Conservation (phyloP, 2,797 vertebrate species). For the Gallinago stenura region DNA sequence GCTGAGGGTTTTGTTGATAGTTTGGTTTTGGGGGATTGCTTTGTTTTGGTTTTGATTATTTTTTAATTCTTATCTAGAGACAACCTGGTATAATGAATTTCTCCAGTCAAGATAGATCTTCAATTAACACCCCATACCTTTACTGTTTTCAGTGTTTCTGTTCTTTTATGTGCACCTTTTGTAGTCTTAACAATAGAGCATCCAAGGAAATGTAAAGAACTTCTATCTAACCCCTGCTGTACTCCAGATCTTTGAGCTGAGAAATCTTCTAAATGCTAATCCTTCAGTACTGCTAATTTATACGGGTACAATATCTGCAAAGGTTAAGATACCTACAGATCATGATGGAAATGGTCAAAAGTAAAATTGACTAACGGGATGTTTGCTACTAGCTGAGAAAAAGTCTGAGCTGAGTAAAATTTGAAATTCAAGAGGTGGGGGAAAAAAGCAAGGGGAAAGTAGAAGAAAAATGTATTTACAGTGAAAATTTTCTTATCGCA, state of each 20-base stretch:
- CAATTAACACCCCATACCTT: not conserved
- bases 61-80: not conserved
- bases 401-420: not conserved
- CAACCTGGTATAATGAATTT: not conserved
- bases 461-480: not conserved
- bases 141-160: not conserved
- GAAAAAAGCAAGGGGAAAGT: not conserved
- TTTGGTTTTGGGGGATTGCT: not conserved
- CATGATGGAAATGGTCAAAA: not conserved
- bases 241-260: not conserved
- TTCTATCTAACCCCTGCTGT: not conserved
- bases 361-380: not conserved
- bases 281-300: not conserved
- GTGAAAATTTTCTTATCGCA: not conserved
- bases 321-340: not conserved
- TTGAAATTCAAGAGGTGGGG: not conserved
- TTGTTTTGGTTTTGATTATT: not conserved
- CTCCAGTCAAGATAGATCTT: not conserved
- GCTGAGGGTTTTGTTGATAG: not conserved
- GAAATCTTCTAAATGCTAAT: not conserved
- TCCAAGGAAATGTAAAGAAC: not conserved
- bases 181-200: not conserved
- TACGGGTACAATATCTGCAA: not conserved
- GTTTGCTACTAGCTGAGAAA: not conserved
- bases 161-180: not conserved